These are phyloP conservation scores for Gavialis gangeticus DNA, from an alignment of 2,113 vertebrate species.

Conservation along the genomic window DNA sequence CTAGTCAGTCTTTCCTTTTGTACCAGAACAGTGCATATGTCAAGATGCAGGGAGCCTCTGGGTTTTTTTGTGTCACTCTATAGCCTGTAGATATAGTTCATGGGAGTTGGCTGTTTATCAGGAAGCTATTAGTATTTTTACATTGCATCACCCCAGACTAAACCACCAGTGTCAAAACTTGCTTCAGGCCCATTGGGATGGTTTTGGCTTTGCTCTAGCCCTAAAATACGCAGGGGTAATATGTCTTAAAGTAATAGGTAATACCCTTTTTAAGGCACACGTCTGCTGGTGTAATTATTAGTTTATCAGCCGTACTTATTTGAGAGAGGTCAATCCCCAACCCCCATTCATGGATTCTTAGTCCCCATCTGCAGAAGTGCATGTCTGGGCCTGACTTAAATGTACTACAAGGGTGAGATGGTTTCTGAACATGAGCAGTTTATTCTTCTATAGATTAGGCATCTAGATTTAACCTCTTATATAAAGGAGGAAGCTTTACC, in stretches of 20 bases:
- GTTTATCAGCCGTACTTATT: neutral
- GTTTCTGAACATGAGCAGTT: slow-evolving; percentile 62
- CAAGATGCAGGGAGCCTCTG: neutral
- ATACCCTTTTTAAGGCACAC: neutral
- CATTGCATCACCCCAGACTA: slow-evolving; percentile 47
- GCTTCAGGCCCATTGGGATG: neutral
- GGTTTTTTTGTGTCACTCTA: slow-evolving; percentile 3
- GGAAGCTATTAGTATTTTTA: slow-evolving; percentile 20
- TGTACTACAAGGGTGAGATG: neutral
- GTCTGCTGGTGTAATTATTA: slow-evolving; percentile 34
- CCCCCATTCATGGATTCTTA: neutral
- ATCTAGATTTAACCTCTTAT: slow-evolving; percentile 33
- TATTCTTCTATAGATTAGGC: slow-evolving; percentile 53
- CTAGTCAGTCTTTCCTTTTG: neutral
- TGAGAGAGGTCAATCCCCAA: neutral
- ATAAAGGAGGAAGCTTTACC: slow-evolving; percentile 16
- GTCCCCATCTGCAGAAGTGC: slow-evolving; percentile 43
- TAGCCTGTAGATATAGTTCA: slow-evolving; percentile 9
- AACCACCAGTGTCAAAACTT: neutral
- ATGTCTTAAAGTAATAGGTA: slow-evolving; percentile 37
- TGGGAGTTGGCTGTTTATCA: accelerated
- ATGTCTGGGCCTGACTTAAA: slow-evolving; percentile 23
- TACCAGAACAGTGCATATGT: neutral
- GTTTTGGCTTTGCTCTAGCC: neutral
- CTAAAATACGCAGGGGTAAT: neutral